Conservation (phyloP, 2,888 invertebrate genomes). For the Deroplatys truncata region DNA sequence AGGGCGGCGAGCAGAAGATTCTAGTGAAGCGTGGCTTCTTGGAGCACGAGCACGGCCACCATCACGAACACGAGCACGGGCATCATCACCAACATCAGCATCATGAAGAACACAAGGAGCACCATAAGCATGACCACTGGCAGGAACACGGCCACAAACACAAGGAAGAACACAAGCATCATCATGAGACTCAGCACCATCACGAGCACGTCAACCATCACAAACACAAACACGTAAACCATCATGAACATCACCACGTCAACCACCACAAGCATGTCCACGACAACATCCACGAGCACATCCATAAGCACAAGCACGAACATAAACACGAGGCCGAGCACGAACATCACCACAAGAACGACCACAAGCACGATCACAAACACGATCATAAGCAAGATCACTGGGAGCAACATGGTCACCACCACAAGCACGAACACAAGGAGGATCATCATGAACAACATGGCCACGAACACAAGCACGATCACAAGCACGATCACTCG, state of each 20-base stretch:
- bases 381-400: neutral
- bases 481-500: neutral
- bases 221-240: neutral
- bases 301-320: neutral
- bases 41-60: neutral
- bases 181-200: neutral
- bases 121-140: neutral
- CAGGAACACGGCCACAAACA: neutral
- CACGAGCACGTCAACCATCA: neutral
- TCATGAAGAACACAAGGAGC: neutral
- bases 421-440: neutral
- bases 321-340: neutral
- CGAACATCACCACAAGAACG: neutral
- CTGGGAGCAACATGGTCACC: neutral
- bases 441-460: neutral
- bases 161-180: neutral
- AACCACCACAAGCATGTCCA: neutral
- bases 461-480: neutral
- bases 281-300: neutral
- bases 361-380: neutral
- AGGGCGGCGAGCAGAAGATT: neutral
- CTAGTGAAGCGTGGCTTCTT: neutral
- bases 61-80: neutral
- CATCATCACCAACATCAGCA: neutral
- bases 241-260: neutral